Evolutionary conservation across 2,113 vertebrate species (phyloP).

Genomic region (Prochilodus magdalenae): DNA sequence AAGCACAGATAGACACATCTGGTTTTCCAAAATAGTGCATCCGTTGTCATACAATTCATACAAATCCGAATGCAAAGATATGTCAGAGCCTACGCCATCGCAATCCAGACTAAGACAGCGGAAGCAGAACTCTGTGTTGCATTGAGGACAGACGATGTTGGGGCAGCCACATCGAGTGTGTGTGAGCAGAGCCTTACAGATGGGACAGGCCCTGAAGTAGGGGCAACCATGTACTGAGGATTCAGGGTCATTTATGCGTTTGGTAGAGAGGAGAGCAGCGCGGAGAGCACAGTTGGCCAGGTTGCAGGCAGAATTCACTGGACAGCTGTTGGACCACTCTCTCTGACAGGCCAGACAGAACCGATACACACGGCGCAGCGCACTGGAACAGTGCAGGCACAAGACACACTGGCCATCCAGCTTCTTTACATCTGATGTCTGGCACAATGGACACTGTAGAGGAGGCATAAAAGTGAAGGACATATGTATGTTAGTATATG

Average conservation of each 20-base stretch:
- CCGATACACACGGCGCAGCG: constrained; percentile 36
- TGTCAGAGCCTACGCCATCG: rapidly evolving
- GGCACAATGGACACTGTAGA: constrained; percentile 55
- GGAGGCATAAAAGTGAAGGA: background rate
- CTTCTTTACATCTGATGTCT: background rate
- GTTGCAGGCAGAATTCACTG: constrained; percentile 11
- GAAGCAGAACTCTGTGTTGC: constrained; percentile 54
- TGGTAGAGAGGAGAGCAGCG: constrained; percentile 51
- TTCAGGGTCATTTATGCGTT: background rate
- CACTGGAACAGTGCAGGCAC: constrained; percentile 42
- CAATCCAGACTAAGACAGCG: constrained; percentile 4
- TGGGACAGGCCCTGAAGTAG: constrained; percentile 57
- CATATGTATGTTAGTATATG: too few species aligned
- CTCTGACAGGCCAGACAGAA: constrained; percentile 60
- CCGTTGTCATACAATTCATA: too few species aligned
- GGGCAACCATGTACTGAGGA: constrained; percentile 49
- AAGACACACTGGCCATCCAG: constrained; percentile 34
- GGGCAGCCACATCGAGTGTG: constrained; percentile 57
- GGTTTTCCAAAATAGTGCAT: constrained; percentile 54
- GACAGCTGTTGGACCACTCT: constrained; percentile 33
- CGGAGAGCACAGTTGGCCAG: constrained; percentile 49
- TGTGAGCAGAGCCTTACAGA: constrained; percentile 52
- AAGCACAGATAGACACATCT: constrained; percentile 8
- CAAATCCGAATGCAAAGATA: rapidly evolving
- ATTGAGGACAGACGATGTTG: constrained; percentile 47